These are phyloP conservation scores for Hydrozoanthus tunicans DNA, from an alignment of 64 coral and sea anemone species.

Conservation along the genomic window DNA sequence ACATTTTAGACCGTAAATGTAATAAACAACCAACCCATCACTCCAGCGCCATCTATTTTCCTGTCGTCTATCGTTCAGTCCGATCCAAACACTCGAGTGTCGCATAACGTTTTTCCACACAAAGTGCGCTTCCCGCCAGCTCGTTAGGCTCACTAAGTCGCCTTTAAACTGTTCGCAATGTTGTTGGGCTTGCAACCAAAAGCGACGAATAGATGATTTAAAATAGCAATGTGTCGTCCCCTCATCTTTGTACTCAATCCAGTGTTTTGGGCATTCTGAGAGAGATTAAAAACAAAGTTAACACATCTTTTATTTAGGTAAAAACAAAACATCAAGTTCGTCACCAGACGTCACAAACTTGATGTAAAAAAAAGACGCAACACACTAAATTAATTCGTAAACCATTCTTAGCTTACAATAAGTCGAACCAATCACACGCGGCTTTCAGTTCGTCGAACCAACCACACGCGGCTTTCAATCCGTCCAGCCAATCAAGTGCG, in stretches of 20 bases:
- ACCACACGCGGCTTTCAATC: too few species aligned
- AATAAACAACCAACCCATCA: slow-evolving; percentile 24
- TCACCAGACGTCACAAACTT: too few species aligned
- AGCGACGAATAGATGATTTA: slow-evolving; percentile 8
- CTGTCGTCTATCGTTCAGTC: slow-evolving; percentile 42
- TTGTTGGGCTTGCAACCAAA: slow-evolving; percentile 21
- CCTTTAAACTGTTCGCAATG: slow-evolving; percentile 45
- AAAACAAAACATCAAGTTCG: too few species aligned
- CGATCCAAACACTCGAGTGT: slow-evolving; percentile 51
- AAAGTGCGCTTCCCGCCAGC: slow-evolving; percentile 25
- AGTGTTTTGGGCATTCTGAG: slow-evolving; percentile 38
- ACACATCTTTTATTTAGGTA: too few species aligned
- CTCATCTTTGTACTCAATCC: neutral
- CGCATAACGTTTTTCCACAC: slow-evolving; percentile 31
- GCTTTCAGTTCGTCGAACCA: too few species aligned
- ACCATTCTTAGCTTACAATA: too few species aligned
- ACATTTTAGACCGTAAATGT: neutral
- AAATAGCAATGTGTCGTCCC: slow-evolving; percentile 39
- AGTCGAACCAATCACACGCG: too few species aligned
- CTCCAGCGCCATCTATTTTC: slow-evolving; percentile 50
- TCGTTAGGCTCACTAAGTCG: slow-evolving; percentile 36
- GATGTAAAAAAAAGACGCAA: too few species aligned
- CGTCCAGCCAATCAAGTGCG: too few species aligned
- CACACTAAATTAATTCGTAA: too few species aligned
- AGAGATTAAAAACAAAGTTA: neutral